Evolutionary conservation across 2,888 invertebrate genomes (phyloP), one percentile per base, ranked within the genome.

Genomic region (Cheilosia vulpina): DNA sequence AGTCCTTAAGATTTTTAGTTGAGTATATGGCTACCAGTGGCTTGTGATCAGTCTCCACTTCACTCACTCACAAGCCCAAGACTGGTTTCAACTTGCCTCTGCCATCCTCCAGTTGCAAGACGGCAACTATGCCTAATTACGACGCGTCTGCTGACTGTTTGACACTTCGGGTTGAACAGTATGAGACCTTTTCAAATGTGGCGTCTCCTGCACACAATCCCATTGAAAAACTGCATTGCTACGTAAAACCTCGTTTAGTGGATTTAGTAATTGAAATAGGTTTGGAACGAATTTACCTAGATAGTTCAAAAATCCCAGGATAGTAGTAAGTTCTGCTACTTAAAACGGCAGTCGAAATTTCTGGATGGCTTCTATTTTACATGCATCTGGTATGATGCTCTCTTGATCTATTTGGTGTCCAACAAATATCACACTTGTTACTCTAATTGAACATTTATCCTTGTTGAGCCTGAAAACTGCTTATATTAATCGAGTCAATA

Each of bases 11-110:
- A 41, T 71, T 58, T 41, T 71, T 52, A 7, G 50, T 52, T 34
- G 19, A 47, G 31, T 47, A 76, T 9, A 76, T 76, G 4, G 62
- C 19, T 3, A 77, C 52, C 21, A 77, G 50, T 31, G 71, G 69
- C 27, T 78, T 69, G 41, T 78, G 68, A 45, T 71, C 78, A 11
- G 78, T 69, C 6, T 68, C 78, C 2, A 92, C 82, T 0, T 87
- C 89, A 92, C 93, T 82, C 89, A 88, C 17, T 69, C 62, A 24
- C 68, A 63, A 5, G 62, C 63, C 68, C 68, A 78, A 27, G 45
- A 92, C 91, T 4, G 92, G 43, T 57, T 13, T 57, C 13, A 38
- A 13, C 5, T 43, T 57, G 7, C 69, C 57, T 69, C n/a, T 13
- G 31, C 50, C 47, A 34, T 38, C 69, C 15, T n/a, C 69, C 17